A percentile compares a stretch with the other conserved stretches of the same genome.
Evolutionary conservation across 2,797 vertebrate genomes (phyloP).

Genomic region (Gymnopithys bicolor): DNA sequence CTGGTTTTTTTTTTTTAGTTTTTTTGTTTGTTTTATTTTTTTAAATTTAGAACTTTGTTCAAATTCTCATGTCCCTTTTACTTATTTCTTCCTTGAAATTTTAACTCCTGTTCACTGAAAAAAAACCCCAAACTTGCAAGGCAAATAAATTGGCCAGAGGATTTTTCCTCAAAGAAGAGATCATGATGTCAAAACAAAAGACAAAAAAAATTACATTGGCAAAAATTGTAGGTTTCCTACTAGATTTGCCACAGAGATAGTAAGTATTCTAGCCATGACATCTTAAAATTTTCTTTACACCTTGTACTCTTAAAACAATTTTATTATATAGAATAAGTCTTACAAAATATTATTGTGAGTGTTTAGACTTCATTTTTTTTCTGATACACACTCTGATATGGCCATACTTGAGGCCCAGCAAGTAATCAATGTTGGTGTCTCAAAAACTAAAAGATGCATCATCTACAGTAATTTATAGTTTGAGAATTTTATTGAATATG

Average conservation of each 20-base stretch:
- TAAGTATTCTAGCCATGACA: rapidly evolving
- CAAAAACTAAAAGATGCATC: not conserved
- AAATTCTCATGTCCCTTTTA: not conserved
- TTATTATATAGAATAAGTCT: not conserved
- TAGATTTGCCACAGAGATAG: not conserved
- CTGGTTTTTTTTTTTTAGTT: not conserved
- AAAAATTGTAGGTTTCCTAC: not conserved
- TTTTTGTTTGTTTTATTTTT: not conserved
- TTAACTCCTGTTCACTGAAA: not conserved
- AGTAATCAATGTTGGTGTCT: not conserved
- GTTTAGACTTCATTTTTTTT: not conserved
- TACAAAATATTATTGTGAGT: not conserved
- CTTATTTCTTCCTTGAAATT: not conserved
- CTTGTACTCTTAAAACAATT: not conserved
- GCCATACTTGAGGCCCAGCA: not conserved
- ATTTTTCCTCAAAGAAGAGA: not conserved
- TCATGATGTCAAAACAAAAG: not conserved
- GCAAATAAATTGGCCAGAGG: not conserved
- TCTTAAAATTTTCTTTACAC: not conserved
- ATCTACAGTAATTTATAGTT: not conserved
- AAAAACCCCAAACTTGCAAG: not conserved
- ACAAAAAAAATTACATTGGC: not conserved
- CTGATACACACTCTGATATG: rapidly evolving
- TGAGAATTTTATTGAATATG: not conserved
- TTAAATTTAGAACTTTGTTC: not conserved